Base-by-base conservation (phyloP, 2,888 invertebrate species). In the Stenurella melanura region DNA sequence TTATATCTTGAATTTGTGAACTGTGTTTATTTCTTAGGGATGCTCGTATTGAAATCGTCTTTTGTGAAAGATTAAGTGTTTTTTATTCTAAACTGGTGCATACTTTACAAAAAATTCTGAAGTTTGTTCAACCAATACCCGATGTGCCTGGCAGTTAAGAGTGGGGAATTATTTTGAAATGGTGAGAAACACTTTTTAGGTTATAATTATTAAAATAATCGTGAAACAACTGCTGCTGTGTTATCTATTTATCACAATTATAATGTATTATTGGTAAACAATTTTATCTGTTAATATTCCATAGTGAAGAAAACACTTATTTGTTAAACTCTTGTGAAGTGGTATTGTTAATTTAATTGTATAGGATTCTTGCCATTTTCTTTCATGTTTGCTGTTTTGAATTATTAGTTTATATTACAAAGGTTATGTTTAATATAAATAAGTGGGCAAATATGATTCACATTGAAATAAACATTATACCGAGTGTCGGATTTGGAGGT, bases 131-230 rank as follows among this genome's bases (percentile, higher is more conserved):
- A 58, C 60, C 60, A 70, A 60, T 70, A 70, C 60, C 70, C 19
- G 60, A 70, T 58, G 60, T 60, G 70, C 42, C 60, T 69, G 70
- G 42, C 70, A 60, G 70, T 60, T 21, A 60, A 57, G 60, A 70
- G 70, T 60, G 70, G 70, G 60, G 70, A 70, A 70, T 11, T 17
- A 60, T 42, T 60, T 70, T 70, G 70, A 70, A 60, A 70, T 70
- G 70, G 70, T 70, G 17, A 70, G 70, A 17, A 69, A 64, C n/a
- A 19, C 18, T 64, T 38, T 19, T 17, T 50, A 50, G 50, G 50
- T 50, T 50, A n/a, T 50, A 50, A 50, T n/a, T n/a, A 50, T 50
- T 50, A 50, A n/a, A 6, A 50, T 50, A 50, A 15, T 50, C n/a
- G 50, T 50, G 12, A 5, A 50, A 50, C 15, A 50, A 50, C 15